These are phyloP conservation scores for Lagopus muta DNA, from an alignment of 2,113 vertebrate genomes.

Conservation along the genomic window DNA sequence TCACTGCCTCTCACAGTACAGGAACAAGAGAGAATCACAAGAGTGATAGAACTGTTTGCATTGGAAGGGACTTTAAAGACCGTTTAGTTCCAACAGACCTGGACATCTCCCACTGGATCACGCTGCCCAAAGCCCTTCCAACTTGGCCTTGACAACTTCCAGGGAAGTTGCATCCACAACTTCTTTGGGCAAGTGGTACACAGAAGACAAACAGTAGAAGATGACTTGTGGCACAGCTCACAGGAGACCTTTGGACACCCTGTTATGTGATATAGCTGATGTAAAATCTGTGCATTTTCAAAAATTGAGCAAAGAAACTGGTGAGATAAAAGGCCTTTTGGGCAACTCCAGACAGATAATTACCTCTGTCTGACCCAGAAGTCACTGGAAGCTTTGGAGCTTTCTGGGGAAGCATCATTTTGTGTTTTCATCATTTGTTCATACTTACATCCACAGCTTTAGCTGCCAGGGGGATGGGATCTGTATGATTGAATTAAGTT, in stretches of 20 bases:
- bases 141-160: background rate
- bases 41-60: background rate
- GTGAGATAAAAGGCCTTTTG: accelerated
- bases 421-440: background rate
- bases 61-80: background rate
- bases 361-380: background rate
- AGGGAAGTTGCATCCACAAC: background rate
- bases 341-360: background rate
- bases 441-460: background rate
- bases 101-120: background rate
- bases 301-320: background rate
- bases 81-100: background rate
- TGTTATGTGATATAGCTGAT: background rate
- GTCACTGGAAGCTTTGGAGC: background rate
- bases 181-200: background rate
- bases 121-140: background rate
- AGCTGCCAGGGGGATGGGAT: background rate
- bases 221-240: background rate
- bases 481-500: background rate
- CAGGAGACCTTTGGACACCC: background rate
- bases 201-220: background rate
- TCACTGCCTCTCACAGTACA: background rate
- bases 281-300: background rate
- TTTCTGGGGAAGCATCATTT: background rate
- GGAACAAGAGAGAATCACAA: background rate